Base-by-base conservation (phyloP, 2,888 invertebrate species). In the Gastrophysa polygoni region DNA sequence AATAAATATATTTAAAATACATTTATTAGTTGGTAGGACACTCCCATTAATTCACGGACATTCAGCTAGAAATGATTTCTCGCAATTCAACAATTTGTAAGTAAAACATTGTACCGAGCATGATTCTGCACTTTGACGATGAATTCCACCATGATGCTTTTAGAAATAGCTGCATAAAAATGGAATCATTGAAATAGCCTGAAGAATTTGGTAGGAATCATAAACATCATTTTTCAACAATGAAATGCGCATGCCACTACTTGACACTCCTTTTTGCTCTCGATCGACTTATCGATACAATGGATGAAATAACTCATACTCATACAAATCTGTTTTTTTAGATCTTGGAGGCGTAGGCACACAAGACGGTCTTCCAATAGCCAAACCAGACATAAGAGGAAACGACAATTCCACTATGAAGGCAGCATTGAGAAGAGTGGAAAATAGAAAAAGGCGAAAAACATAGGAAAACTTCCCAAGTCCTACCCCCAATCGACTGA, bases 331-430 rank as follows among this genome's bases (percentile, higher is more conserved):
- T 32, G 17, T 50, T 47, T 66, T 57, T 67, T 47, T 67, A 80
- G 81, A 68, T 72, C 78, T 61, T 80, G 80, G 80, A 72, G 79
- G 46, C 74, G 78, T 68, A 74, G 79, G 60, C 79, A 80, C 70
- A 66, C 75, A 46, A 79, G 79, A 78, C 64, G 71, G 51, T 73
- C 75, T 72, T 71, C 69, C 68, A 65, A 61, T 56, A 66, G 63
- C 46, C 68, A 64, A 56, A 57, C 55, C 51, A 61, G 68, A 66
- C 72, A 71, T 49, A 72, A 73, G 63, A 71, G 74, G 70, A 73
- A 71, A 68, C n/a, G 49, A 54, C 54, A 54, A 67, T 71, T 70
- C 64, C 64, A 64, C 60, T 50, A 66, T 62, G 68, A 70, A 57
- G 61, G 62, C 57, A 34, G 65, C 62, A 50, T 64, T 66, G 65